These are phyloP conservation scores for Epizoanthus fatuus DNA, from an alignment of 92 coral and sea anemone genomes.

Conservation along the genomic window DNA sequence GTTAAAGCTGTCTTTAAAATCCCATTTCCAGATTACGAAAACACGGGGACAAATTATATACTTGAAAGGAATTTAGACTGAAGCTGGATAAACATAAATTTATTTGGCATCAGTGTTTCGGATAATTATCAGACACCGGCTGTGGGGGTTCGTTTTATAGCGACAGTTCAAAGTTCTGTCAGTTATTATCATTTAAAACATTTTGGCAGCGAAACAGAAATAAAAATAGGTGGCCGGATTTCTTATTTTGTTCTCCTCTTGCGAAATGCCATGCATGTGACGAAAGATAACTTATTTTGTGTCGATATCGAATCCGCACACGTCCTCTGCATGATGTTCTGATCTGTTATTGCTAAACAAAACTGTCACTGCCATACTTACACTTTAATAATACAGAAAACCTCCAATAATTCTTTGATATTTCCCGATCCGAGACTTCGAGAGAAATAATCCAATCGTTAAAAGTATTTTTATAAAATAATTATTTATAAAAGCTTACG, in stretches of 20 bases:
- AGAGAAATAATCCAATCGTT: background rate
- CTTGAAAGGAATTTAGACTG: background rate
- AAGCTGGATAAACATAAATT: background rate
- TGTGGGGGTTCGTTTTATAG: no score
- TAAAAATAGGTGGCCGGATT: no score
- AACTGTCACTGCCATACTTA: background rate
- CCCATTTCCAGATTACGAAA: background rate
- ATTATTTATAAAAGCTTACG: background rate
- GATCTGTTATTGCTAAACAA: background rate
- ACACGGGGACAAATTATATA: background rate
- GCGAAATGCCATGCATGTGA: no score
- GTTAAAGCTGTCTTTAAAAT: background rate
- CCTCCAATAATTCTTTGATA: no score
- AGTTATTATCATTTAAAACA: background rate
- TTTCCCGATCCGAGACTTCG: no score
- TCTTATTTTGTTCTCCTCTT: no score
- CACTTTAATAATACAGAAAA: background rate
- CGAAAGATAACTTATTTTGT: no score
- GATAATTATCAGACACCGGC: background rate
- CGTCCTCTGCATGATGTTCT: background rate
- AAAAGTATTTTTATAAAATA: background rate
- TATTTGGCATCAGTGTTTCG: conserved; percentile 9
- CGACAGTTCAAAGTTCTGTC: background rate
- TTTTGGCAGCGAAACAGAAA: background rate
- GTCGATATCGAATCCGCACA: background rate